phyloP scores from a whole-genome alignment of 2,113 vertebrate genomes.

The Ascaphus truei region DNA sequence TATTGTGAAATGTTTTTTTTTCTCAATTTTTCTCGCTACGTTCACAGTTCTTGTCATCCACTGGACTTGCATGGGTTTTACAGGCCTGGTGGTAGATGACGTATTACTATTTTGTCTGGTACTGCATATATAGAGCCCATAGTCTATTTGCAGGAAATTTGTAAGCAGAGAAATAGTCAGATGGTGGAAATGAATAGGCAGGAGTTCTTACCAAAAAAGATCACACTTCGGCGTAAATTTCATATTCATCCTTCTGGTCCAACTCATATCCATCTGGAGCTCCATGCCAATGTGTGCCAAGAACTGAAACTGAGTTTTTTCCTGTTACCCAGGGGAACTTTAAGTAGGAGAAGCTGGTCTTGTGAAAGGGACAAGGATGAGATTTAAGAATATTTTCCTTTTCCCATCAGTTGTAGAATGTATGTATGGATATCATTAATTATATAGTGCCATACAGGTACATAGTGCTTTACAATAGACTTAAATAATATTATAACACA shows the following conservation, averaged over 20 bases:
- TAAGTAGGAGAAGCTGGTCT: not conserved
- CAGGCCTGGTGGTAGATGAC: not conserved
- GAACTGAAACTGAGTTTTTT: constrained; percentile 13
- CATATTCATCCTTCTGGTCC: constrained; percentile 32
- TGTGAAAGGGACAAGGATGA: constrained; percentile 14
- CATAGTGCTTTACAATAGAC: too few species aligned
- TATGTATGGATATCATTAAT: too few species aligned
- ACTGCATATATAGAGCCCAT: not conserved
- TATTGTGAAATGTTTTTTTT: too few species aligned
- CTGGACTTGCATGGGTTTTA: not conserved
- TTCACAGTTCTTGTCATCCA: too few species aligned
- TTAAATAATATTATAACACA: too few species aligned
- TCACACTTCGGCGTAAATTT: constrained; percentile 29
- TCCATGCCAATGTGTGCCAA: constrained; percentile 28
- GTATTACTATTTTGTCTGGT: not conserved
- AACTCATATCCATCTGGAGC: constrained; percentile 32
- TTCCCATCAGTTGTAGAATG: too few species aligned
- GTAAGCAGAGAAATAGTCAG: constrained; percentile 24
- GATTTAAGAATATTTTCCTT: not conserved
- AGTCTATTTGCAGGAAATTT: constrained; percentile 1
- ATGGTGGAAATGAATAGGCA: constrained; percentile 27
- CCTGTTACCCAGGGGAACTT: constrained; percentile 1
- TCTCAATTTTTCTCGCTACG: too few species aligned
- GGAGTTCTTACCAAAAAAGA: constrained; percentile 22
- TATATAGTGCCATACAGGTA: too few species aligned